Percentiles rank a stretch among this genome's conserved stretches.
phyloP scores from a whole-genome alignment of 1,140 invertebrate genomes.

The Wasmannia auropunctata region DNA sequence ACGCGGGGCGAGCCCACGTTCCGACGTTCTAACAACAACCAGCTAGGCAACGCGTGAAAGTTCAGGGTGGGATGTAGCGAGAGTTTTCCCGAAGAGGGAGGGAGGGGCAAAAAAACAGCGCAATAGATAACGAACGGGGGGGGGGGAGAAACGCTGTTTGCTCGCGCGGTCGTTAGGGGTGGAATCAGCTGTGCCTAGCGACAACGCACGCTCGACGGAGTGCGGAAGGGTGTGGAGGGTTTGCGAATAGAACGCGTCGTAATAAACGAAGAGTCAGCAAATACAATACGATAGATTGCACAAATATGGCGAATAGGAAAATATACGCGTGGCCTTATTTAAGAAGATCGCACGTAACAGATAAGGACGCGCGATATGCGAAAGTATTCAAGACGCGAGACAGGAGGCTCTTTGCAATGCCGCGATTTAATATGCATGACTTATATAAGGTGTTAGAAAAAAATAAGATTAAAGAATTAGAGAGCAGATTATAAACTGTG shows the following conservation, averaged over 20 bases:
- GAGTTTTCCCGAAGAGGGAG: too few species aligned
- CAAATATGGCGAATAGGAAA: not conserved
- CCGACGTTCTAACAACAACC: not conserved
- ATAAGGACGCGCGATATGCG: not conserved
- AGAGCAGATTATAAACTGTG: not conserved
- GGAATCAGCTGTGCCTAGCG: not conserved
- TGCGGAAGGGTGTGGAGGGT: not conserved
- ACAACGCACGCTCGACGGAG: constrained; percentile 7
- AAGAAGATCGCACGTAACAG: not conserved
- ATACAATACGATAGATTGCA: constrained; percentile 11
- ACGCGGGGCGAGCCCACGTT: constrained; percentile 66
- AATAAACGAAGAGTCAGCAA: constrained; percentile 1
- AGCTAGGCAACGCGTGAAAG: not conserved
- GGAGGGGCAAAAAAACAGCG: not conserved
- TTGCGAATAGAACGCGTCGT: constrained; percentile 3
- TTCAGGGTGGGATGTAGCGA: not conserved
- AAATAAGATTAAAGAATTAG: not conserved
- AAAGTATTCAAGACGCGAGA: not conserved
- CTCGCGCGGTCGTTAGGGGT: not conserved
- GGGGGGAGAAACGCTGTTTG: not conserved
- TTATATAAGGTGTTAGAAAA: not conserved
- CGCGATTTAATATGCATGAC: not conserved
- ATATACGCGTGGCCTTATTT: not conserved
- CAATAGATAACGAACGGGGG: not conserved
- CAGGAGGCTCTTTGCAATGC: not conserved